phyloP scores from a whole-genome alignment of 2,113 vertebrate genomes.

The Indicator indicator region DNA sequence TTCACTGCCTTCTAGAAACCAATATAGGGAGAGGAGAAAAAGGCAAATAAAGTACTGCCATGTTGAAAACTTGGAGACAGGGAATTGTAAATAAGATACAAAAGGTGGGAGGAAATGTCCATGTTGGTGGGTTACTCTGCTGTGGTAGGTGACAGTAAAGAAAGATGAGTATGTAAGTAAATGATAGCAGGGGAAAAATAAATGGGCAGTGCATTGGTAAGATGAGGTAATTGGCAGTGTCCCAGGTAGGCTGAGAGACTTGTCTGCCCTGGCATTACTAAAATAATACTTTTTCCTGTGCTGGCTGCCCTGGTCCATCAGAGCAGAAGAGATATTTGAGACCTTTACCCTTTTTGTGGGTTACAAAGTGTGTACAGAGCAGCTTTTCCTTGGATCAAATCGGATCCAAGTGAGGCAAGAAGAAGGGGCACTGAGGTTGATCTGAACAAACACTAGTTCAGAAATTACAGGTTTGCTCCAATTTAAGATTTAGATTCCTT shows the following conservation, averaged over 20 bases:
- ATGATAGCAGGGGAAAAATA: neutral
- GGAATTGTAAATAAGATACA: neutral
- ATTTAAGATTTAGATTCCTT: neutral
- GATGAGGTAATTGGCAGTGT: neutral
- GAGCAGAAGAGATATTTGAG: neutral
- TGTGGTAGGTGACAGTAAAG: neutral
- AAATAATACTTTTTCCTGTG: neutral
- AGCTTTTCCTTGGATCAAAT: neutral
- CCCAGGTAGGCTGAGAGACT: neutral
- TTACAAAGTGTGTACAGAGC: neutral
- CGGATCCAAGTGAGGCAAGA: neutral
- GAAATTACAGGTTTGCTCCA: neutral
- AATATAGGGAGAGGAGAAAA: neutral
- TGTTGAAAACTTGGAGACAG: neutral
- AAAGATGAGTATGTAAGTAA: neutral
- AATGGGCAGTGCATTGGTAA: neutral
- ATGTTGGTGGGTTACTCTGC: neutral
- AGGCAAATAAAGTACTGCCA: neutral
- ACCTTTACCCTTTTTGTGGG: neutral
- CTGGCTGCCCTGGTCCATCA: neutral
- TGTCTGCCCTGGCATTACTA: neutral
- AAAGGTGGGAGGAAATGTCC: neutral
- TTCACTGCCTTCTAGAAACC: constrained; percentile 5
- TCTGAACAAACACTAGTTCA: neutral
- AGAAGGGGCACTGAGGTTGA: neutral